phyloP scores from a whole-genome alignment of 2,113 vertebrate species.

The Gymnogyps californianus region DNA sequence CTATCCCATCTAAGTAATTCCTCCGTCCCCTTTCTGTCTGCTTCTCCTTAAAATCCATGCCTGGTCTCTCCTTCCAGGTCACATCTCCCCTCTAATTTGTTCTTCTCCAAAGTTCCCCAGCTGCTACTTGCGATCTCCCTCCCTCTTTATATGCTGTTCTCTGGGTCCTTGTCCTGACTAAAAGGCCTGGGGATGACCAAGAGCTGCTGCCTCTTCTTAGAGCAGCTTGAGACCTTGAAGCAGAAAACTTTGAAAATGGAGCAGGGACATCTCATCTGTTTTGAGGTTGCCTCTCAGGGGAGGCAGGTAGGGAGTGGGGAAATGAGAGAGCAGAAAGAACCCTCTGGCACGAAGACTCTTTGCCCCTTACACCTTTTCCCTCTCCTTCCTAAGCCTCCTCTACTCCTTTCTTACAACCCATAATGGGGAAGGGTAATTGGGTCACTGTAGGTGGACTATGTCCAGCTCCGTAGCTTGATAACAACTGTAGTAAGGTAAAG shows the following conservation, averaged over 20 bases:
- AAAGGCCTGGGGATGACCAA: neutral
- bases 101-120: neutral
- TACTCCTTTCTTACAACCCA: neutral
- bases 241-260: neutral
- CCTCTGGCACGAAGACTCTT: neutral
- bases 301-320: neutral
- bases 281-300: neutral
- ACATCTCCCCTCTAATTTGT: neutral
- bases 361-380: neutral
- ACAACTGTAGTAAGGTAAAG: neutral
- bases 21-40: neutral
- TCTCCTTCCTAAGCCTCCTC: neutral
- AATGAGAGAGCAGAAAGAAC: neutral
- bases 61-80: neutral
- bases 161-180: neutral
- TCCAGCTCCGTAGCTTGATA: neutral
- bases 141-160: neutral
- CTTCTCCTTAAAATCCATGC: neutral
- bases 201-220: neutral
- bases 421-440: neutral
- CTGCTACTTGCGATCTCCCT: neutral
- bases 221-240: neutral
- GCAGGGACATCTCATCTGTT: neutral
- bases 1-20: neutral
- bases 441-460: neutral